Evolutionary conservation across 2,113 vertebrate genomes (phyloP), one percentile per base, ranked within the genome.

Genomic region (Chunga burmeisteri): DNA sequence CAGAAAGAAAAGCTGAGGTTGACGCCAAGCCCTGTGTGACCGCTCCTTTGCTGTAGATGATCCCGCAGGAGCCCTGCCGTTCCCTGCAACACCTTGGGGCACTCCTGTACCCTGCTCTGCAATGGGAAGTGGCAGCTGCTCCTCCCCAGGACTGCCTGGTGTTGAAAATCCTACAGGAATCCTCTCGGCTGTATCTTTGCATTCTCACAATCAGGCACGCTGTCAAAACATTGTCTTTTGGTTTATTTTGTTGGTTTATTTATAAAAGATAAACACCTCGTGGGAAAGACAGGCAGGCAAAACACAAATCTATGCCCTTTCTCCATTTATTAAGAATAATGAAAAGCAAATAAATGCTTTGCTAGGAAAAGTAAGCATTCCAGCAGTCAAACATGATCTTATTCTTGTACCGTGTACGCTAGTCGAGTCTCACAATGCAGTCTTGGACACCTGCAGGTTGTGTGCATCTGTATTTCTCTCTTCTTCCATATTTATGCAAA

Each of bases 261-360:
- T 73, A 80, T 81, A 83, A 73, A 82, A 85, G 55, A 81, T 42
- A 63, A 90, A 79, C 16, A 78, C 63, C 52, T 89, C 15, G 0
- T 49, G 62, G 80, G 65, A 90, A 96, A 83, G 68, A 67, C 63
- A 84, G 56, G 32, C 73, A 79, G 78, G 49, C 13, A 90, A 94
- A 96, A 68, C 65, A 91, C 30, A 93, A 71, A 90, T 65, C 34
- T 79, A 25, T 55, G 68, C 75, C 34, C 13, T 71, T 92, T 91
- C 68, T 93, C 52, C 40, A 47, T 86, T 71, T 91, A 91, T 72
- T 93, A 93, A 92, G 22, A 92, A 84, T 49, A 84, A 65, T 79
- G 65, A 92, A 96, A 89, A 91, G 52, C 14, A 96, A 88, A 86
- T 50, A 88, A 83, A 81, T 58, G 29, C 63, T 62, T 94, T 83